phyloP scores from a whole-genome alignment of 2,113 vertebrate genomes.

The Mirza zaza region DNA sequence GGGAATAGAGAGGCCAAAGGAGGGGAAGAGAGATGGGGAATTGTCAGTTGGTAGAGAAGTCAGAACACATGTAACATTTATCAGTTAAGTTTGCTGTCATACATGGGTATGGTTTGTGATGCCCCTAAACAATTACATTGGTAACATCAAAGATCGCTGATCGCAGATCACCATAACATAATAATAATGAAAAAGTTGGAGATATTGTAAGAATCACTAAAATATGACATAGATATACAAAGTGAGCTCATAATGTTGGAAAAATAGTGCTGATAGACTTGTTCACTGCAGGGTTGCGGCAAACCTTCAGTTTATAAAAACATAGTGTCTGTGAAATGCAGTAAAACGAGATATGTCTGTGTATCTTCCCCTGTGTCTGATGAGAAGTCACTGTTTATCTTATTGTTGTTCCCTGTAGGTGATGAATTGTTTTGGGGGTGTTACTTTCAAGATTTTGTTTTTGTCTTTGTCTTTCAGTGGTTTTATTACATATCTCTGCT shows the following conservation, averaged over 20 bases:
- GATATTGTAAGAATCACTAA: too few species aligned
- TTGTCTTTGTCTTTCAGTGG: not conserved
- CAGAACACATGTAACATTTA: not conserved
- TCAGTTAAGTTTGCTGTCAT: not conserved
- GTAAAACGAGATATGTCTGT: not conserved
- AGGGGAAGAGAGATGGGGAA: not conserved
- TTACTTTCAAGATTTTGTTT: not conserved
- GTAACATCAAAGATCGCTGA: not conserved
- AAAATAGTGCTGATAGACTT: too few species aligned
- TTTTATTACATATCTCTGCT: not conserved
- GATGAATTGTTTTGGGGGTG: not conserved
- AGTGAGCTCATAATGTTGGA: too few species aligned
- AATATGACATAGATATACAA: too few species aligned
- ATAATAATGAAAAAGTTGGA: too few species aligned
- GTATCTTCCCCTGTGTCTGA: not conserved
- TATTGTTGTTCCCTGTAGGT: not conserved
- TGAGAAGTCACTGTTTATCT: not conserved
- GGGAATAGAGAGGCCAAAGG: not conserved
- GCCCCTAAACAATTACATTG: not conserved
- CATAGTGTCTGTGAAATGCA: too few species aligned
- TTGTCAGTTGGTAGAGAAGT: not conserved
- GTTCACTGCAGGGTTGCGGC: too few species aligned
- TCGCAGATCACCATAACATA: not conserved
- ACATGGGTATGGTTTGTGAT: not conserved
- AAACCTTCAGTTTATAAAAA: too few species aligned